These are phyloP conservation scores for Periphyllus acericola DNA, from an alignment of 2,888 invertebrate genomes.

Conservation along the genomic window DNA sequence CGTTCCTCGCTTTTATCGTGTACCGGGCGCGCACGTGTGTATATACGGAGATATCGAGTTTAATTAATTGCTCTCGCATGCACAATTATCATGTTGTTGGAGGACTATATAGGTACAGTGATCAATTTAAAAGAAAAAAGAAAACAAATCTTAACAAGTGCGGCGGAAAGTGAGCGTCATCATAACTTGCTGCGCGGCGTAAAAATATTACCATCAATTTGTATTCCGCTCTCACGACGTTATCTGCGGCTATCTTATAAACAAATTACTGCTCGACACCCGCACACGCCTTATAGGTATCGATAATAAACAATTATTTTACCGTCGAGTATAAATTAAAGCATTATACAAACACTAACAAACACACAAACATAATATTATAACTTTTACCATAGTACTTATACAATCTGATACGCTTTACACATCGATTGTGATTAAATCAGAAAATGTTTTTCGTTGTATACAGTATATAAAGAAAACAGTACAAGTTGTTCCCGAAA, in stretches of 20 bases:
- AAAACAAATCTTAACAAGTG: neutral
- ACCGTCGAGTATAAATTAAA: neutral
- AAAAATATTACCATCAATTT: neutral
- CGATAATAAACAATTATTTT: neutral
- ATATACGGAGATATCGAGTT: neutral
- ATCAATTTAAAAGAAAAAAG: neutral
- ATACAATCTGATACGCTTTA: neutral
- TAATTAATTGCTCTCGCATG: neutral
- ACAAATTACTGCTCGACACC: neutral
- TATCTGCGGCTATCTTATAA: too few relatives aligned
- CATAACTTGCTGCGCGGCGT: neutral
- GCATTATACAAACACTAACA: neutral
- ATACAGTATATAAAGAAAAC: constrained; percentile 24
- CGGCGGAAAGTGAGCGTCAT: neutral
- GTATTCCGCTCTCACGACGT: neutral
- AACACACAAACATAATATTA: neutral
- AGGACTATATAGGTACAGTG: too few relatives aligned
- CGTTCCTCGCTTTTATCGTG: neutral
- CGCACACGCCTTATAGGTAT: neutral
- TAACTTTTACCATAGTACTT: neutral
- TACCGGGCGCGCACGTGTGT: neutral
- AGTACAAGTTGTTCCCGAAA: neutral
- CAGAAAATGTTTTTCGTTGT: constrained; percentile 12
- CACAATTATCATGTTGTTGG: neutral
- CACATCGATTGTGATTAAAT: constrained; percentile 13